Percentiles rank a stretch among this genome's conserved stretches.
Evolutionary conservation across 2,888 invertebrate species (phyloP).

Genomic region (Diadegma fenestrale): DNA sequence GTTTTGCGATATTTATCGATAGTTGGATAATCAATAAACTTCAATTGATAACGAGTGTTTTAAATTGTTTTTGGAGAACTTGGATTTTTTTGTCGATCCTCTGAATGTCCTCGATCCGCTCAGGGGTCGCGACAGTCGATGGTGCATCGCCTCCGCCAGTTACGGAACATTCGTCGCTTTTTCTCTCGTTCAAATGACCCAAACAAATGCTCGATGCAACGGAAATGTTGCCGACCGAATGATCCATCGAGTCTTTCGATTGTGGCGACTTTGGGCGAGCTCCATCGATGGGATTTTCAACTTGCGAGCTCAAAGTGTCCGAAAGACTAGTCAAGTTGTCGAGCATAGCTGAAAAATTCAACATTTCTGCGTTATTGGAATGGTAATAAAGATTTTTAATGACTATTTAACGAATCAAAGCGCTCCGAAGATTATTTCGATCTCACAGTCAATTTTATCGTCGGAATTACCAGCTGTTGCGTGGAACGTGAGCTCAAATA

Average conservation of each 20-base stretch:
- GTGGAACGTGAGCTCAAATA: background rate
- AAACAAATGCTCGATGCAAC: slow-evolving; percentile 55
- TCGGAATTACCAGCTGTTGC: too few species aligned
- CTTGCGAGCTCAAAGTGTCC: slow-evolving; percentile 70
- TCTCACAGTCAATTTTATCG: too few species aligned
- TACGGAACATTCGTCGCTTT: slow-evolving; percentile 72
- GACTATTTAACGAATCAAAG: background rate
- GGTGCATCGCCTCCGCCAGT: slow-evolving; percentile 78
- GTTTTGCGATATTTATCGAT: background rate
- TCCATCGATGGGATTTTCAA: background rate
- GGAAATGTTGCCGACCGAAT: slow-evolving; percentile 57
- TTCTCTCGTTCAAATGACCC: slow-evolving; percentile 52
- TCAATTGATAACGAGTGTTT: slow-evolving; percentile 27
- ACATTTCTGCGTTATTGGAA: background rate
- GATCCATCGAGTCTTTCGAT: slow-evolving; percentile 35
- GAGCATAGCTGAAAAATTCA: slow-evolving; percentile 75
- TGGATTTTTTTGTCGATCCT: slow-evolving; percentile 71
- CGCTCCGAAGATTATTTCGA: background rate
- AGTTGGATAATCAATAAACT: background rate
- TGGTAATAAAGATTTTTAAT: background rate
- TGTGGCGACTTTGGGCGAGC: slow-evolving; percentile 33
- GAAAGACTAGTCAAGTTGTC: slow-evolving; percentile 76
- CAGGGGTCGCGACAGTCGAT: slow-evolving; percentile 72
- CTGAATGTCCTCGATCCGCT: slow-evolving; percentile 70
- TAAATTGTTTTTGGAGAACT: slow-evolving; percentile 63